These are phyloP conservation scores for Crossocerus cetratus DNA, from an alignment of 2,888 invertebrate species.

Conservation along the genomic window DNA sequence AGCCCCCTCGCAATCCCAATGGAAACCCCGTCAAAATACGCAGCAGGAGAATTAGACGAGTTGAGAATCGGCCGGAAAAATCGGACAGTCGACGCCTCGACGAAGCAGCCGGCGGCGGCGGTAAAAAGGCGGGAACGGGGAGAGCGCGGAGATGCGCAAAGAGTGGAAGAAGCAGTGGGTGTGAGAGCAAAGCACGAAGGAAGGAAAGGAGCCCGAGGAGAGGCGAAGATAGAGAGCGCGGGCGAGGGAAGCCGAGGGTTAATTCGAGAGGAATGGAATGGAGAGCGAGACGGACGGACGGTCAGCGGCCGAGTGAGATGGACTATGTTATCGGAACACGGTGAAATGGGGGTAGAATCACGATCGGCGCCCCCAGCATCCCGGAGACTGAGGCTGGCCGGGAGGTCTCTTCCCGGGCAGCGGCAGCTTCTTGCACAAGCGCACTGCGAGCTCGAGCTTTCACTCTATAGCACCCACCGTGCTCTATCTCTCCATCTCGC, in stretches of 20 bases:
- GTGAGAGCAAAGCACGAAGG: not conserved
- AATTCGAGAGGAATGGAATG: slow-evolving; percentile 33
- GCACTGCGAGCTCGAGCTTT: slow-evolving; percentile 62
- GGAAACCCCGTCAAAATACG: not conserved
- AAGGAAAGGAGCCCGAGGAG: not conserved
- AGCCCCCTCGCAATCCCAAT: not conserved
- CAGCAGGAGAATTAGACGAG: not conserved
- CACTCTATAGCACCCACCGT: slow-evolving; percentile 28
- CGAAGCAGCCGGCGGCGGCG: not conserved
- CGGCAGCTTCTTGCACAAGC: slow-evolving; percentile 75
- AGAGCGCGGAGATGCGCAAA: slow-evolving; percentile 9
- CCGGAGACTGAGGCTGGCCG: slow-evolving; percentile 76
- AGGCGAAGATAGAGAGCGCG: slow-evolving; percentile 14
- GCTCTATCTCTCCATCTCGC: slow-evolving; percentile 11
- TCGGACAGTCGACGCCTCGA: too few relatives aligned
- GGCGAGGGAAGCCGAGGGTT: slow-evolving; percentile 30
- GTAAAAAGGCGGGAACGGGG: not conserved
- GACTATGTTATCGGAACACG: slow-evolving; percentile 65
- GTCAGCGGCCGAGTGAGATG: slow-evolving; percentile 51
- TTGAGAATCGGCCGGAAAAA: not conserved
- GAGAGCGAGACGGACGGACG: slow-evolving; percentile 30
- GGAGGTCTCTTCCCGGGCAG: slow-evolving; percentile 75
- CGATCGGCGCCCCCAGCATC: slow-evolving; percentile 76
- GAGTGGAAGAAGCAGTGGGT: not conserved
- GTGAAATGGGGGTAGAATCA: slow-evolving; percentile 73